A percentile compares a stretch with the other conserved stretches of the same genome.
Evolutionary conservation across 1,140 invertebrate genomes (phyloP).

Genomic region (Papilio xuthus): DNA sequence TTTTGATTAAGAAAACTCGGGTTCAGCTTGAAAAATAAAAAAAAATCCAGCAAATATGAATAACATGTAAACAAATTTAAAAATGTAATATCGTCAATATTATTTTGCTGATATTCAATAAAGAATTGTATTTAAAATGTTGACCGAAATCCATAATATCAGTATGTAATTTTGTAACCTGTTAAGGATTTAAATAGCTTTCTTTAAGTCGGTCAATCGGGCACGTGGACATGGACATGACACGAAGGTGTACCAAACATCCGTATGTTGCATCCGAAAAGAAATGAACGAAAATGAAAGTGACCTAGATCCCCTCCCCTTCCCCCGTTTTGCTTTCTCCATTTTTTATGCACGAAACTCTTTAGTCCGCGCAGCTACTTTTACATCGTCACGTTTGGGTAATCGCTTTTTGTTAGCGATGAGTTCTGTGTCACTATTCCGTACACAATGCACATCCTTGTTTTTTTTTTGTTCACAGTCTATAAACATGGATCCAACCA

Average conservation of each 20-base stretch:
- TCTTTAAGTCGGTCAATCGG: constrained; percentile 56
- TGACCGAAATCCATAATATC: not conserved
- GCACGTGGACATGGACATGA: constrained; percentile 56
- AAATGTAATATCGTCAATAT: not conserved
- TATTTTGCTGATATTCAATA: not conserved
- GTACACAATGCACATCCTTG: constrained; percentile 12
- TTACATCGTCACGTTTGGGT: constrained; percentile 36
- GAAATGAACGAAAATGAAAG: constrained; percentile 81
- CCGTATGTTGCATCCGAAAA: constrained; percentile 73
- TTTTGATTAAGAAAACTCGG: too few species aligned
- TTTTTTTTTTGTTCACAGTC: constrained; percentile 14
- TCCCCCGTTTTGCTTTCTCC: constrained; percentile 68
- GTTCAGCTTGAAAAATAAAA: too few species aligned
- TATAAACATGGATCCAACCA: not conserved
- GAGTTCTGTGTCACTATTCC: constrained; percentile 31
- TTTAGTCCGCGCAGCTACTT: constrained; percentile 18
- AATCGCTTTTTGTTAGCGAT: constrained; percentile 31
- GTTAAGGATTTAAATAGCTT: constrained; percentile 20
- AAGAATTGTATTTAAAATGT: not conserved
- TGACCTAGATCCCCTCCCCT: constrained; percentile 67
- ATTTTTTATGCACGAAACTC: constrained; percentile 62
- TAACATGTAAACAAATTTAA: not conserved
- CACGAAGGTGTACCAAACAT: constrained; percentile 49
- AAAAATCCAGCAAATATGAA: too few species aligned
- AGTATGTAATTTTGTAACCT: not conserved